These are phyloP conservation scores for Cynaeus angustus DNA, from an alignment of 2,888 invertebrate species.

Conservation along the genomic window DNA sequence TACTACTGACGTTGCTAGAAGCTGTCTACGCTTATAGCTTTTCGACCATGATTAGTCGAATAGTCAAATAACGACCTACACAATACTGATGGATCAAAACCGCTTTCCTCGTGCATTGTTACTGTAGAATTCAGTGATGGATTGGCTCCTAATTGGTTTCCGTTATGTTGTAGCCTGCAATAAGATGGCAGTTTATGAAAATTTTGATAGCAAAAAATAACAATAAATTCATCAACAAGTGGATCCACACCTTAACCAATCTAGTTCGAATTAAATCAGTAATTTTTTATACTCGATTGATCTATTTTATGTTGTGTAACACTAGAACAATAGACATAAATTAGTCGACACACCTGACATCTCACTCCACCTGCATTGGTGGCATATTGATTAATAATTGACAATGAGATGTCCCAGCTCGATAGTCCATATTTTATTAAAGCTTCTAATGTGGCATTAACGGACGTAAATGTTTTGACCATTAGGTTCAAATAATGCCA, in stretches of 20 bases:
- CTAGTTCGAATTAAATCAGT: too few relatives aligned
- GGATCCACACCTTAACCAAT: too few relatives aligned
- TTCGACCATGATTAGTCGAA: conserved; percentile 36
- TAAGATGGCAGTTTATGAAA: neutral
- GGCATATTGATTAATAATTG: conserved; percentile 28
- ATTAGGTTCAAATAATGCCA: conserved; percentile 44
- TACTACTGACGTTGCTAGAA: conserved; percentile 25
- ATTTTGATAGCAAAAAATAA: too few relatives aligned
- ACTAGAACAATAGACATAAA: neutral
- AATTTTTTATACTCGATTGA: neutral
- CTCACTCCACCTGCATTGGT: neutral
- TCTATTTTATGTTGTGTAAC: neutral
- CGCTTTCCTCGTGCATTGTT: conserved; percentile 22
- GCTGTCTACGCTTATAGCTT: conserved; percentile 24
- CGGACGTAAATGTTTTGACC: conserved; percentile 48
- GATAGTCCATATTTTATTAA: conserved; percentile 33
- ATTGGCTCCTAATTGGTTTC: conserved; percentile 26
- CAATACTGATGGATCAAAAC: conserved; percentile 22
- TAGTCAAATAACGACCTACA: conserved; percentile 29
- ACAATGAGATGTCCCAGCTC: conserved; percentile 23
- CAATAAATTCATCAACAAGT: too few relatives aligned
- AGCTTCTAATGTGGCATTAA: conserved; percentile 40
- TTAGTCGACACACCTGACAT: conserved; percentile 16
- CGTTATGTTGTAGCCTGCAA: conserved; percentile 10
- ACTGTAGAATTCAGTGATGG: conserved; percentile 10